A percentile compares a stretch with the other conserved stretches of the same genome.
Conservation (phyloP, 2,113 vertebrate genomes). For the Anoplopoma fimbria region DNA sequence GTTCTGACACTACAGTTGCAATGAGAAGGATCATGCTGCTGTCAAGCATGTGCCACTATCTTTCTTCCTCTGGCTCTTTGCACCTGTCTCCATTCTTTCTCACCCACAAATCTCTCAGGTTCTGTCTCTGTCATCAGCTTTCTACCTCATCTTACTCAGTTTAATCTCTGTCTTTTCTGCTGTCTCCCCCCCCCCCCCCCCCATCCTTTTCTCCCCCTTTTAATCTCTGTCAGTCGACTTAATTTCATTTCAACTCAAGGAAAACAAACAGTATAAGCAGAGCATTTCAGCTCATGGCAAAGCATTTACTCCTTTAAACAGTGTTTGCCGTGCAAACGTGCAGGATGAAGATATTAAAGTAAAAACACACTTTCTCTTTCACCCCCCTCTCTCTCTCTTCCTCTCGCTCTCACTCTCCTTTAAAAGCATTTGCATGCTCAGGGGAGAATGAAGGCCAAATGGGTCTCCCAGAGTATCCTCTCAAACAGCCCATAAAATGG, state of each 20-base stretch:
- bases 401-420: conserved; percentile 22
- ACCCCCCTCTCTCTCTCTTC: not conserved
- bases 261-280: conserved; percentile 12
- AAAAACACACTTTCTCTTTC: conserved; percentile 8
- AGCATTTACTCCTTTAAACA: conserved; percentile 19
- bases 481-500: conserved; percentile 50
- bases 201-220: not conserved
- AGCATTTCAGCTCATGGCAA: conserved; percentile 7
- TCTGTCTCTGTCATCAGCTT: conserved; percentile 25
- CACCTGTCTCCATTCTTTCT: conserved; percentile 40
- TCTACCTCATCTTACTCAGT: not conserved
- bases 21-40: conserved; percentile 20
- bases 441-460: conserved; percentile 63
- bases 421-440: conserved; percentile 69
- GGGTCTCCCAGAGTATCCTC: conserved; percentile 53
- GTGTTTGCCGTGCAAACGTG: conserved; percentile 21
- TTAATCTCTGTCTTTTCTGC: not conserved
- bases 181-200: not conserved
- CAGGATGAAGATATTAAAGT: conserved; percentile 24
- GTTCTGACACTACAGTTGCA: not conserved
- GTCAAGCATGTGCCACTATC: conserved; percentile 27
- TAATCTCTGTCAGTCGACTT: conserved; percentile 23
- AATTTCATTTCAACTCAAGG: conserved; percentile 14
- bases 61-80: conserved; percentile 30
- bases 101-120: conserved; percentile 42